Conservation (phyloP, 2,888 invertebrate genomes). For the Acrobasis repandana region DNA sequence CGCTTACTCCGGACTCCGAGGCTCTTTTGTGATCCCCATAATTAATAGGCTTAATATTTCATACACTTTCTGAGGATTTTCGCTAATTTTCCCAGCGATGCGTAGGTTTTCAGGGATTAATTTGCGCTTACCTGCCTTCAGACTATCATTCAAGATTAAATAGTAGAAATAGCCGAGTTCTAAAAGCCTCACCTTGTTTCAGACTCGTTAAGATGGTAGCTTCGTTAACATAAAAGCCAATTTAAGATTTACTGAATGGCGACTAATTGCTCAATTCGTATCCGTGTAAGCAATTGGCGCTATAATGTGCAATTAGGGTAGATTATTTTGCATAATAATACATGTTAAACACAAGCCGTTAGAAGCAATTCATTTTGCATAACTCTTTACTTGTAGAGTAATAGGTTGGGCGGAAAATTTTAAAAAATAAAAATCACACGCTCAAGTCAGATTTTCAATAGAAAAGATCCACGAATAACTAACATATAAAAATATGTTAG, state of each 20-base stretch:
- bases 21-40: conserved; percentile 64
- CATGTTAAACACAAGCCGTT: not conserved
- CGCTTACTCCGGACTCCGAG: conserved; percentile 53
- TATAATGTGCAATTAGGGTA: not conserved
- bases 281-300: not conserved
- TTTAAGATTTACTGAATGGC: conserved; percentile 36
- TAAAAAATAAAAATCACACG: too few species aligned
- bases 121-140: conserved; percentile 40
- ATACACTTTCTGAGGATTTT: conserved; percentile 63
- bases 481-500: too few species aligned
- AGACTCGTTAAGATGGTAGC: conserved; percentile 47
- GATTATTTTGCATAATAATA: not conserved
- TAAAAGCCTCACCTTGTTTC: conserved; percentile 54
- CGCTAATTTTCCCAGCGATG: conserved; percentile 60
- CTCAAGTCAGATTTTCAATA: too few species aligned
- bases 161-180: conserved; percentile 46
- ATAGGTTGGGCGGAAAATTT: too few species aligned
- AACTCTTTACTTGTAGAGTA: too few species aligned
- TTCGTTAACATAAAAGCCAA: conserved; percentile 51
- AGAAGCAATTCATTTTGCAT: not conserved
- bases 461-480: too few species aligned
- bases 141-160: conserved; percentile 59
- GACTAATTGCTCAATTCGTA: conserved; percentile 9
- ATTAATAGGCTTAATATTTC: conserved; percentile 75
- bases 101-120: conserved; percentile 53